Percentiles rank a stretch among this genome's conserved stretches.
phyloP scores from a whole-genome alignment of 1,140 invertebrate genomes.

The Diorhabda elongata region DNA sequence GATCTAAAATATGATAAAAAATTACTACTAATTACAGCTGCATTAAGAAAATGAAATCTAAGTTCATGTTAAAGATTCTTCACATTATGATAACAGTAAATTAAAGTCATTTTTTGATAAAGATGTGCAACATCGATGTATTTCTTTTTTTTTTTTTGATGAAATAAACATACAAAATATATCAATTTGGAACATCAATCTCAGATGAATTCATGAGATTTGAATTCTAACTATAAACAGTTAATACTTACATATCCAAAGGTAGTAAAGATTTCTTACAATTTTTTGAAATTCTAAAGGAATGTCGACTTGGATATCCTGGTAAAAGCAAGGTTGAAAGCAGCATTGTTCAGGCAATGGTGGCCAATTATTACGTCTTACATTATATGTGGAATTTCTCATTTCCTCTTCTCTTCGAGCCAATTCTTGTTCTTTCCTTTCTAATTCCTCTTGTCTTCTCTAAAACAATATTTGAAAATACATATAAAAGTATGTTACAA shows the following conservation, averaged over 20 bases:
- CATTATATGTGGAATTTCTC: conserved; percentile 65
- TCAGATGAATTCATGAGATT: no score
- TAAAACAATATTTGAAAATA: conserved; percentile 40
- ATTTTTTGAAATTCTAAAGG: conserved; percentile 95
- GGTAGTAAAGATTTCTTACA: conserved; percentile 89
- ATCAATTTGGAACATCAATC: no score
- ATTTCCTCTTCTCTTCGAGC: conserved; percentile 87
- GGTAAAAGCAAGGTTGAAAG: conserved; percentile 97
- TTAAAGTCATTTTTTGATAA: no score
- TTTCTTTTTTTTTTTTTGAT: no score
- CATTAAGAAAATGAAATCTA: no score
- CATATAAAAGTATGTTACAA: background rate
- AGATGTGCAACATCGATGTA: no score
- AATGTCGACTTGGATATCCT: conserved; percentile 99
- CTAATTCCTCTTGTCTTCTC: conserved; percentile 78
- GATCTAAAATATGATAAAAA: conserved; percentile 66
- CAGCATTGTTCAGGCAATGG: conserved; percentile 89
- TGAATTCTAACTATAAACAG: no score
- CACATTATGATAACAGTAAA: no score
- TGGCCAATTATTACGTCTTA: conserved; percentile 95
- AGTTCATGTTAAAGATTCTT: no score
- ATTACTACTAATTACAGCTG: no score
- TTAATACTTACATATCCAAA: conserved; percentile 90
- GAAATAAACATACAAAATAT: no score
- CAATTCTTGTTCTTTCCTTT: conserved; percentile 81